Conservation (phyloP, 2,888 invertebrate genomes). For the Vannuccia rotundouncinata region DNA sequence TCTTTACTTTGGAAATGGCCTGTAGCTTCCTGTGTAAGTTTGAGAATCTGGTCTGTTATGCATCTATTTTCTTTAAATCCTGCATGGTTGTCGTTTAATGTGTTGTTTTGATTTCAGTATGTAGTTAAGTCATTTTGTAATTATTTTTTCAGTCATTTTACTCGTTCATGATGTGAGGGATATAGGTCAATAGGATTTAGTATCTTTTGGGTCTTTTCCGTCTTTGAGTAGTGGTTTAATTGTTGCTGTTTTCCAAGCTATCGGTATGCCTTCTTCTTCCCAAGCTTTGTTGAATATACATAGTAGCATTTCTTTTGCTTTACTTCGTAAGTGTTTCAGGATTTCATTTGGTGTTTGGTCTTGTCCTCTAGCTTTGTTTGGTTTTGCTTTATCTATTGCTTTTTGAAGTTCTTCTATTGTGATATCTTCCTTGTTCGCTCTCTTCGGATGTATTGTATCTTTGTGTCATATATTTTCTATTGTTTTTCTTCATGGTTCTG, state of each 20-base stretch:
- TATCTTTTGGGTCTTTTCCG: not conserved
- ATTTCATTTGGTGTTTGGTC: not conserved
- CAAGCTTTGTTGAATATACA: not conserved
- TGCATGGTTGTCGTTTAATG: not conserved
- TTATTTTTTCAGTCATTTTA: not conserved
- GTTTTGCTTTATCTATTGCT: not conserved
- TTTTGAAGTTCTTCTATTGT: not conserved
- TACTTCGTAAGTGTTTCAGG: not conserved
- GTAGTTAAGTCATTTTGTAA: not conserved
- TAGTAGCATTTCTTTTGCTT: not conserved
- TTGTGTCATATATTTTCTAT: not conserved
- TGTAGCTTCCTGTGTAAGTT: not conserved
- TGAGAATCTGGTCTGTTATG: not conserved
- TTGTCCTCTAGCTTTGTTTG: not conserved
- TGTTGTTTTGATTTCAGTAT: not conserved
- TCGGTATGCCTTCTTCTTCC: not conserved
- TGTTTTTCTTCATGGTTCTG: not conserved
- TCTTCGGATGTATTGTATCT: not conserved
- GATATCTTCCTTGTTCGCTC: not conserved
- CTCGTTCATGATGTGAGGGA: not conserved
- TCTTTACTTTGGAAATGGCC: not conserved
- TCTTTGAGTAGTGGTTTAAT: conserved; percentile 5
- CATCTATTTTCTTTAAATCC: not conserved
- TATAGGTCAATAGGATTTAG: not conserved
- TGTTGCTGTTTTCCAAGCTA: not conserved